A percentile compares a stretch with the other conserved stretches of the same genome.
Conservation (phyloP, 2,113 vertebrate species). For the Agapornis roseicollis region DNA sequence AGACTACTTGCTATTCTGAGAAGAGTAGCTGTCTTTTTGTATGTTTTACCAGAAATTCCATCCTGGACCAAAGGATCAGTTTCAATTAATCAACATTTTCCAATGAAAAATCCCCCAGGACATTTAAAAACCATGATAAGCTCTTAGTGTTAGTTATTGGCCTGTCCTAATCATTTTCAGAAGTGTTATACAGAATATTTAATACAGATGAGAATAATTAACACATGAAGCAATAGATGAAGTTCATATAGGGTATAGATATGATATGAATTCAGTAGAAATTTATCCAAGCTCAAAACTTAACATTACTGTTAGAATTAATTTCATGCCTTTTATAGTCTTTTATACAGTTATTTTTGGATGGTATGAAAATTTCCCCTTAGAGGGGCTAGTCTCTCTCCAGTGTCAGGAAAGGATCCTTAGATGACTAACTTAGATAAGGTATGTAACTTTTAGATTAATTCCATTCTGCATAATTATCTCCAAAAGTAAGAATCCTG, state of each 20-base stretch:
- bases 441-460: conserved; percentile 13
- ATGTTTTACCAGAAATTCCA: conserved; percentile 52
- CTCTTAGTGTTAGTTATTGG: conserved; percentile 53
- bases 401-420: background rate
- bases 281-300: conserved; percentile 35
- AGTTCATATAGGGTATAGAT: conserved; percentile 42
- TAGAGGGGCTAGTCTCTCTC: background rate
- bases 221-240: conserved; percentile 50
- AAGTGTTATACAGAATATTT: conserved; percentile 65
- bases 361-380: conserved; percentile 18
- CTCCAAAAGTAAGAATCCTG: background rate
- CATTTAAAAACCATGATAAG: conserved; percentile 53
- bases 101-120: conserved; percentile 54
- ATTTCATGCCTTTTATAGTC: conserved; percentile 45
- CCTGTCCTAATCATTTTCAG: conserved; percentile 56
- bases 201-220: conserved; percentile 66
- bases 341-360: conserved; percentile 17
- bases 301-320: conserved; percentile 26
- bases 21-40: conserved; percentile 11
- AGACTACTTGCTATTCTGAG: conserved; percentile 45
- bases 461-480: conserved; percentile 30
- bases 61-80: conserved; percentile 19
- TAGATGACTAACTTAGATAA: conserved; percentile 32
- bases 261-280: conserved; percentile 29
- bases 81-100: conserved; percentile 68